Evolutionary conservation across 1,140 invertebrate genomes (phyloP), one percentile per base, ranked within the genome.

Genomic region (Microplitis mediator): DNA sequence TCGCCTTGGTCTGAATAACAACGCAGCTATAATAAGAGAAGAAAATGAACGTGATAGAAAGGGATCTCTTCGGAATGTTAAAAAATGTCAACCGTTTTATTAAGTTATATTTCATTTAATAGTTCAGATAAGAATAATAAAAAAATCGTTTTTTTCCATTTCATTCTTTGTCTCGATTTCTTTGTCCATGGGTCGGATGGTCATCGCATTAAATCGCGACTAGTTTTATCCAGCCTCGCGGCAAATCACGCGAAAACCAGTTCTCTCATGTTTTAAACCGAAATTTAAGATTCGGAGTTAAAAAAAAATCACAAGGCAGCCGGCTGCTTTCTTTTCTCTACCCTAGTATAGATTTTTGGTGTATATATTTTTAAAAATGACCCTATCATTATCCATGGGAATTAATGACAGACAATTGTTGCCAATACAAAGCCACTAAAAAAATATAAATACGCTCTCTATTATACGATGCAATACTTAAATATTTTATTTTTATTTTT

Each of bases 341-440:
- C 16, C 31, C 23, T 3, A 45, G 39, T 45, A 45, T 35, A 56
- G 54, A 54, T 56, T 23, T 23, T 23, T 23, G 0, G 13, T 52
- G 14, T 54, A 52, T 52, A 68, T 23, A 23, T 23, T 23, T 23
- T 23, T 23, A 34, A 54, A 34, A 39, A 52, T 72, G 63, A 66
- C 70, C 63, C 70, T 72, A 52, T 72, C 52, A 72, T 72, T 72
- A 72, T 14, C 70, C 62, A 64, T 71, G 50, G 51, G 36, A 72
- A 72, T 72, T 72, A 72, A 72, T 72, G 51, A 72, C 31, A 35
- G 70, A 31, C 32, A 66, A 65, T 34, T 35, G 36, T 56, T 32
- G 62, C 63, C 34, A 31, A 16, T 11, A 50, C 13, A 36, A 3
- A 31, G 62, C 45, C 39, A 52, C 31, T 23, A 70, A 36, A 50